Base-by-base conservation (phyloP, 2,113 vertebrate genomes). In the Bubo blakistoni region DNA sequence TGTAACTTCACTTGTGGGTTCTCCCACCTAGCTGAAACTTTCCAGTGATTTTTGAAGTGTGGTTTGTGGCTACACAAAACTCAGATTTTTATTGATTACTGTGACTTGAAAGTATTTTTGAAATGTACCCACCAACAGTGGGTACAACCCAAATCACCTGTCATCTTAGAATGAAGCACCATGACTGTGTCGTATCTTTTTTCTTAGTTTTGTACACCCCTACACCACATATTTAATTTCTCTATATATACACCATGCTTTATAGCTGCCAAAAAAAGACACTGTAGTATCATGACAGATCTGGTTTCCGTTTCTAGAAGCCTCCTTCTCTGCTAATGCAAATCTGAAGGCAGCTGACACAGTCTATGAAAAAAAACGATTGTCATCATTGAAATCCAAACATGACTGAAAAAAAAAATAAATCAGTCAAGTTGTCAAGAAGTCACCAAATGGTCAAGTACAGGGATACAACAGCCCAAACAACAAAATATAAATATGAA, bases 291-390 rank as follows among this genome's bases (percentile, higher is more conserved):
- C n/a, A 80, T 1, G 1, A 90, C 10, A 16, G 59, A 93, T 6
- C 1, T 72, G 21, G 57, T 47, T 95, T 94, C 58, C 3, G 2
- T 79, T 95, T 91, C 61, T 54, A 91, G 88, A 94, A 96, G 24
- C 54, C 67, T 86, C 91, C 40, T 67, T 73, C 44, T 67, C 67
- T 70, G 42, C 49, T 81, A 84, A 79, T 52, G 49, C 34, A 87
- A 86, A 87, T 71, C 44, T 67, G 79, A 90, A 85, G 38, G 32
- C 57, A 94, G 74, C n/a, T 94, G 69, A 82, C 40, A 22, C 34
- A 86, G 69, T 49, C 89, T 63, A 58, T 6, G 6, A 74, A 77
- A 88, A 54, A 86, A 0, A 5, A 4, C 11, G 67, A 19, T 13
- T 72, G 18, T 57, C 46, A 69, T 38, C 15, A 90, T 34, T 65